Evolutionary conservation across 2,113 vertebrate genomes (phyloP), one percentile per base, ranked within the genome.

Genomic region (Gopherus evgoodei): DNA sequence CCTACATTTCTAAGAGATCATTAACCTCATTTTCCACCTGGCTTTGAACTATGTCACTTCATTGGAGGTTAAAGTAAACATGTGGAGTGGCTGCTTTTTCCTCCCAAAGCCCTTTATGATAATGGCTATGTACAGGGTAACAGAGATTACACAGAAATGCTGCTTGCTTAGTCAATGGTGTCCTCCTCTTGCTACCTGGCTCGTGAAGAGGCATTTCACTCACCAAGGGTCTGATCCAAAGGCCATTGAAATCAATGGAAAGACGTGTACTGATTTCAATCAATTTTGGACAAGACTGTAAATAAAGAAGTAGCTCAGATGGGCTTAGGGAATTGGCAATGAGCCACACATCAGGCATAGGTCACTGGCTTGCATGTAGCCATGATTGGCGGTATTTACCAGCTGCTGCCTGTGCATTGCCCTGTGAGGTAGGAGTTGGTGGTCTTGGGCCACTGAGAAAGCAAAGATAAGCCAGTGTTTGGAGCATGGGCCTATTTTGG

Each of bases 11-110:
- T 90, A 97, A 94, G 94, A 82, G 89, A 69, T 81, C 12, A 21
- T 96, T 96, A 96, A 94, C 96, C 93, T 97, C 85, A 47, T 97
- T 96, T 96, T 47, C 81, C 90, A 62, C 57, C 87, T 83, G 31
- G 72, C 92, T 96, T 96, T 94, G 90, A 91, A 93, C 83, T 90
- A 79, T n/a, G 62, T 92, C 1, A 3, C 38, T 93, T 95, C 90
- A 78, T 86, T 94, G 91, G n/a, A 86, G 78, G 90, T 90, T 91
- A 94, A 94, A 92, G 91, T 72, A 94, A 97, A 81, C 53, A 80
- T 12, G 27, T 19, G n/a, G 4, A 72, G 16, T 72, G 72, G 76
- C 0, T 0, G 35, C 35, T 89, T 76, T 72, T 89, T 91, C 81
- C 84, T 94, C 78, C 72, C 25, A 17, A 50, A 87, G 69, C 44